Evolutionary conservation across 1,140 invertebrate genomes (phyloP), one percentile per base, ranked within the genome.

Genomic region (Cherax destructor): DNA sequence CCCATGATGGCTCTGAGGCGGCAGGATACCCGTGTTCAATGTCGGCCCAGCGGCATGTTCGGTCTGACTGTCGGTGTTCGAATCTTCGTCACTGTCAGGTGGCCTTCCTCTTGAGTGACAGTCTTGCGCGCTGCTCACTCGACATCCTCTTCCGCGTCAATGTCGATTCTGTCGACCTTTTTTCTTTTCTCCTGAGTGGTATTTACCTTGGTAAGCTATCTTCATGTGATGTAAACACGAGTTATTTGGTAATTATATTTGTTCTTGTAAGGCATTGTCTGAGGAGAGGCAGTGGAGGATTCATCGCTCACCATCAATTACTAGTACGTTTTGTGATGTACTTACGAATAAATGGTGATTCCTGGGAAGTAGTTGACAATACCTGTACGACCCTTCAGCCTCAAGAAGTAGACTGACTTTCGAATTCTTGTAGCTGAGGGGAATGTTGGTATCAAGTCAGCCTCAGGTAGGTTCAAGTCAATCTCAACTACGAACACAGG

Each of bases 201-300:
- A 13, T 65, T 65, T 65, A 21, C 61, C 13, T 65, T 65, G 61
- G 61, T 65, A 65, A 16, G 6, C 61, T 65, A 65, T 65, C 61
- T 11, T 21, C 13, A 65, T 16, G 61, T 65, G 61, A 65, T 65
- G 61, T 65, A 65, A 65, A 65, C 61, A 65, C 61, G 18, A 21
- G 61, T 65, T 65, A 65, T 65, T 65, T 65, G 61, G 18, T 65
- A 65, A 65, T 65, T 65, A 65, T 65, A 65, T 65, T 65, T 65
- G 18, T 65, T 65, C 61, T 65, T 65, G 61, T 65, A 13, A 65
- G 61, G 6, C 61, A 16, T 10, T 65, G 61, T 65, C 61, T 21
- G 61, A 65, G 61, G 61, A 11, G 18, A 6, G 61, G 18, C 61
- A 13, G 61, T 3, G 3, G 6, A 11, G 10, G 56, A 3, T 65